Base-by-base conservation (phyloP, 2,888 invertebrate genomes). In the Didymodactylos carnosus region DNA sequence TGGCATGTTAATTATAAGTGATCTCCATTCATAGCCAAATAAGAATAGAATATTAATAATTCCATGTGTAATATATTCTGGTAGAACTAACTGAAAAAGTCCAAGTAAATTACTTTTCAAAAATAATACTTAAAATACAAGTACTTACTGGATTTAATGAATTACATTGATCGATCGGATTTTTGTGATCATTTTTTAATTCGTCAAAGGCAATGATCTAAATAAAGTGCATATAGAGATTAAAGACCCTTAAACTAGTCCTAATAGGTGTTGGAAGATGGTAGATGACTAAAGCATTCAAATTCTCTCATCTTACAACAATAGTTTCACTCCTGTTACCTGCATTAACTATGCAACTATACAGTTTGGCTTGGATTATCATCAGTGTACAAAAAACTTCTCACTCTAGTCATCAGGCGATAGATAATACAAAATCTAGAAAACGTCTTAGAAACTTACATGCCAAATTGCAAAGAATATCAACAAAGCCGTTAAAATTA, bases 121-220 rank as follows among this genome's bases (percentile, higher is more conserved):
- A 69, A 39, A 43, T 71, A 29, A 70, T 39, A 23, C 39, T 10
- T n/a, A 29, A 23, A 16, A n/a, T n/a, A n/a, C n/a, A 29, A 72
- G 14, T 11, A 88, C 90, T 88, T 86, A 95, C 97, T 80, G 95
- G 95, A 86, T 98, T 98, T 76, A 99, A 86, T 81, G 91, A 94
- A 83, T 92, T 92, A 83, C 98, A 98, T 83, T 97, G 97, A 83
- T 98, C 97, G 80, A 98, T 95, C 39, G 98, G 97, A 86, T 98
- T 97, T 86, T 98, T 99, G 84, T 97, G 95, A 81, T 98, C 98
- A 39, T 95, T 97, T 86, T 94, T 95, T 78, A 98, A 86, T 85
- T 98, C 98, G 86, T 98, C 98, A 82, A 99, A 95, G 27, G 94
- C 94, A 85, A 99, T 97, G 71, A 98, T 87, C 89, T 89, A 81